Evolutionary conservation across 2,797 vertebrate genomes (phyloP).

Genomic region (Rhinogobio ventralis): DNA sequence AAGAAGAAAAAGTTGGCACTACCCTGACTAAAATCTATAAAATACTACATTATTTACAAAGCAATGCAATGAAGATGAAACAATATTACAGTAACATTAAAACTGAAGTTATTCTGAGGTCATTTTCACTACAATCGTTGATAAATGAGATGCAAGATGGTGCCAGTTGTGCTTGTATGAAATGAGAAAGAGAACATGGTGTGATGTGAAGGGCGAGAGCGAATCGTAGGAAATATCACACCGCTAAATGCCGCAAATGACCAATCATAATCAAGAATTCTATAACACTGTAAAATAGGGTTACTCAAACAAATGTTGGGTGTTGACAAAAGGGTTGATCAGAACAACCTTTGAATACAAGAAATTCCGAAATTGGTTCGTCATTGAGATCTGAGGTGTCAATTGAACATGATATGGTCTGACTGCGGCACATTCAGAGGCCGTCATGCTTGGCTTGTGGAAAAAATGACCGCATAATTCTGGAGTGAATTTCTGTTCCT

Average conservation of each 20-base stretch:
- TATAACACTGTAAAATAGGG: neutral
- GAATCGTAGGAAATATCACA: neutral
- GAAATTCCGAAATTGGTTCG: conserved; percentile 13
- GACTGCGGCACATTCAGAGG: conserved; percentile 39
- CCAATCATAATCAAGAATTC: neutral
- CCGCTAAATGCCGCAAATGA: neutral
- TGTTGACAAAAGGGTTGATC: neutral
- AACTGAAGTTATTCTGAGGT: neutral
- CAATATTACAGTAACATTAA: neutral
- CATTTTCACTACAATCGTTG: neutral
- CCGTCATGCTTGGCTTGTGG: conserved; percentile 52
- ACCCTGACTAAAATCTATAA: neutral
- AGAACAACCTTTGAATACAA: neutral
- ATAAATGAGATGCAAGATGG: neutral
- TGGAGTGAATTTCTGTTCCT: conserved; percentile 55
- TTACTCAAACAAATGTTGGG: neutral
- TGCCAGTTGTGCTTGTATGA: neutral
- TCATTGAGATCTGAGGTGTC: conserved; percentile 33
- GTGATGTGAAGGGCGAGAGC: neutral
- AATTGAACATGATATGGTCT: conserved; percentile 47
- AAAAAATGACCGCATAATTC: conserved; percentile 60
- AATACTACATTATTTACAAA: neutral
- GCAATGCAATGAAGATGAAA: neutral
- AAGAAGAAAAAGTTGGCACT: neutral
- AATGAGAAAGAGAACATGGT: neutral